Base-by-base conservation (phyloP, 2,113 vertebrate genomes). In the Chitala chitala region DNA sequence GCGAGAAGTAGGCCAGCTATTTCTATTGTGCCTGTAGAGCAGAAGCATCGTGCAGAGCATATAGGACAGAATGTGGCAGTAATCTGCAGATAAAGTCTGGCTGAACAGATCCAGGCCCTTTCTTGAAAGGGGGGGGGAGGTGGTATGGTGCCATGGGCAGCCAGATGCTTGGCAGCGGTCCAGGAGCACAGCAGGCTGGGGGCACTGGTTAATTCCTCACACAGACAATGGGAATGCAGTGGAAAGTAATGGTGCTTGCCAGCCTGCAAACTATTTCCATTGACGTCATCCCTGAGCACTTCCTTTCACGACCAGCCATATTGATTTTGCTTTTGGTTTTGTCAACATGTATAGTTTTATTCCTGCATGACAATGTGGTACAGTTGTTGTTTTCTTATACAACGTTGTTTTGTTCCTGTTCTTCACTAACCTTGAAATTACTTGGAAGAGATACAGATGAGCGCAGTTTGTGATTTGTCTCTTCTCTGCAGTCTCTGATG, bases 51-150 rank as follows among this genome's bases (percentile, higher is more conserved):
- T 7, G 3, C 4, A 42, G 13, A 26, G 63, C 38, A 13, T n/a
- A 38, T 20, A 44, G 24, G 38, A 44, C 40, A 42, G 22, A 65
- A 42, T 38, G 22, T 65, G 42, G 64, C 40, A 22, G n/a, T 48
- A 68, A 68, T 48, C 40, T 68, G 64, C 64, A 10, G 40, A 68
- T 29, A 29, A n/a, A 42, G 42, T 68, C 42, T 68, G 64, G 12
- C 22, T 4, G 40, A 20, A 68, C 15, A 42, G 64, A 68, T 68
- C 64, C 42, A 17, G 64, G 13, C 42, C 42, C 26, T n/a, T n/a
- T n/a, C 42, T n/a, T 46, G 40, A 46, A 22, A 24, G 3, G n/a
- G 40, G 46, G 40, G 6, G 63, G 40, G 26, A 68, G 10, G 42
- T n/a, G 64, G 64, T 46, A 38, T 4, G 42, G 42, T 68, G 24